phyloP scores from a whole-genome alignment of 1,140 invertebrate species.

The Drosophila ananassae region DNA sequence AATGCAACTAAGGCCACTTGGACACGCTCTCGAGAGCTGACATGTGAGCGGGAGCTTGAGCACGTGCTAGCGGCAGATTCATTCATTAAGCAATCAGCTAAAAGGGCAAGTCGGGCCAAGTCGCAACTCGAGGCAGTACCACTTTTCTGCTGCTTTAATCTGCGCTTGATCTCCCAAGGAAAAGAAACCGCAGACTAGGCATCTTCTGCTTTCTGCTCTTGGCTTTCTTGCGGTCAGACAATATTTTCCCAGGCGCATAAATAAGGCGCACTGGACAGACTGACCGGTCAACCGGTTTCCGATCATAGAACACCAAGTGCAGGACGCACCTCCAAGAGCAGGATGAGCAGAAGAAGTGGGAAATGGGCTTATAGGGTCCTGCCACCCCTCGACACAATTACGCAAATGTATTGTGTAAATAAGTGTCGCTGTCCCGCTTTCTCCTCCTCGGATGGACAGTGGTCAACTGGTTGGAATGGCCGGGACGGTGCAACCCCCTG shows the following conservation, averaged over 20 bases:
- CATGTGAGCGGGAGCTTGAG: slow-evolving; percentile 60
- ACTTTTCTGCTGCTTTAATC: slow-evolving; percentile 46
- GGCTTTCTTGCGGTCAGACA: slow-evolving; percentile 48
- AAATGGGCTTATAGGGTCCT: slow-evolving; percentile 9
- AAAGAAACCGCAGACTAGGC: slow-evolving; percentile 50
- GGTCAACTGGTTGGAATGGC: slow-evolving; percentile 52
- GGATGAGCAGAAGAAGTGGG: background rate
- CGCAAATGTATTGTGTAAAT: slow-evolving; percentile 67
- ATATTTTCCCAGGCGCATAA: slow-evolving; percentile 66
- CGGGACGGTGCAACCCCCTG: slow-evolving; percentile 44
- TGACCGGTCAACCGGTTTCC: slow-evolving; percentile 45
- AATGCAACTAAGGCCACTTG: slow-evolving; percentile 29
- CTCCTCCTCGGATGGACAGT: slow-evolving; percentile 39
- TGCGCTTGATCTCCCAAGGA: slow-evolving; percentile 20
- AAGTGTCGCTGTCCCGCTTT: slow-evolving; percentile 36
- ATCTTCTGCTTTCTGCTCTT: slow-evolving; percentile 27
- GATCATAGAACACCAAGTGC: slow-evolving; percentile 52
- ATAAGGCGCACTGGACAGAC: slow-evolving; percentile 34
- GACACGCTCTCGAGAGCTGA: slow-evolving; percentile 58
- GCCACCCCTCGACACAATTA: slow-evolving; percentile 40
- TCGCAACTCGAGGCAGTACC: background rate
- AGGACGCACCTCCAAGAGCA: too few relatives aligned
- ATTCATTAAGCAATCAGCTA: slow-evolving; percentile 62
- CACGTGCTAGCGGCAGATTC: slow-evolving; percentile 57
- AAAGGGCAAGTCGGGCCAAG: slow-evolving; percentile 45